Conservation (phyloP, 2,888 invertebrate genomes). For the Liopterus haemorrhoidalis region DNA sequence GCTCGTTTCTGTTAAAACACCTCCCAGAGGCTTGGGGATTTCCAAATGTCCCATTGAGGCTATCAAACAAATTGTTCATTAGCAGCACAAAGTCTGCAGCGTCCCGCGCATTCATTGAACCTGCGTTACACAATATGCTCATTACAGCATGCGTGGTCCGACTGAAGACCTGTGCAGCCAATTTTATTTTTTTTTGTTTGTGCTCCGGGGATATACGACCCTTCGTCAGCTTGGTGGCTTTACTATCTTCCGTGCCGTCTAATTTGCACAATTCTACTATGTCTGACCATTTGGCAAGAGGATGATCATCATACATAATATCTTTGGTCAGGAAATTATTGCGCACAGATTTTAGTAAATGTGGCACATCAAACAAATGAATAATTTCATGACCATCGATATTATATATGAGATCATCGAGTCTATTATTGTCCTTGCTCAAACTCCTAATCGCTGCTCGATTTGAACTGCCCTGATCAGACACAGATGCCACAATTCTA, state of each 20-base stretch:
- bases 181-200: constrained; percentile 5
- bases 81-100: not conserved
- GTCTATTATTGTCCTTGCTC: not conserved
- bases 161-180: constrained; percentile 7
- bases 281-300: not conserved
- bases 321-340: constrained; percentile 7
- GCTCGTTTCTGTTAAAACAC: not conserved
- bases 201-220: constrained; percentile 1
- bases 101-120: not conserved
- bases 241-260: not conserved
- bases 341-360: constrained; percentile 1
- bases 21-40: constrained; percentile 1
- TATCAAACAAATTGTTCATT: constrained; percentile 10
- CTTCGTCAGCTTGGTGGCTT: constrained; percentile 4
- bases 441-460: constrained; percentile 1
- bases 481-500: constrained; percentile 10
- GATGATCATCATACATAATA: constrained; percentile 4
- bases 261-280: not conserved
- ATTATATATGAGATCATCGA: constrained; percentile 1
- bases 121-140: too few species aligned
- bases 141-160: too few species aligned
- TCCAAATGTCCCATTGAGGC: constrained; percentile 5
- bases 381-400: constrained; percentile 9
- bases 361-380: constrained; percentile 8
- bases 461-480: constrained; percentile 1